Evolutionary conservation across 2,113 vertebrate genomes (phyloP).

Genomic region (Salvator merianae): DNA sequence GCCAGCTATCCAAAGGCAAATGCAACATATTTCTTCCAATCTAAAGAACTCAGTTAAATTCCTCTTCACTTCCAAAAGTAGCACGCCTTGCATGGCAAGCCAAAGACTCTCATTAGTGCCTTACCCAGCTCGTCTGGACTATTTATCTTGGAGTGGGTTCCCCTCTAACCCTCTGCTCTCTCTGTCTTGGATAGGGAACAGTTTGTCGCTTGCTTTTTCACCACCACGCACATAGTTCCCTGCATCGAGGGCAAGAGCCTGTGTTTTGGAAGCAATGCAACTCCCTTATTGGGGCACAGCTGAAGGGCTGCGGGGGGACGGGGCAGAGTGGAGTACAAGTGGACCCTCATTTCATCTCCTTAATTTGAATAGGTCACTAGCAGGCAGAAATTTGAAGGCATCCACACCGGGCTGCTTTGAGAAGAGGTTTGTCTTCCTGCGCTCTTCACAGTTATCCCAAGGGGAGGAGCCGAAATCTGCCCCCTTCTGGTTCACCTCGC

Average conservation of each 20-base stretch:
- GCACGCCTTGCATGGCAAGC: too few species aligned
- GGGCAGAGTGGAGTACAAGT: slow-evolving; percentile 19
- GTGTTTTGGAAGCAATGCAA: background rate
- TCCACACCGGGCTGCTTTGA: slow-evolving; percentile 47
- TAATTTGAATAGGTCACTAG: slow-evolving; percentile 31
- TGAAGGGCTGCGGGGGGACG: background rate
- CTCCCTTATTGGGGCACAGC: background rate
- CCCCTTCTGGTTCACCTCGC: too few species aligned
- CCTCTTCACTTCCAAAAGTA: too few species aligned
- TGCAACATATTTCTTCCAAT: slow-evolving; percentile 1
- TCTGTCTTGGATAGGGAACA: slow-evolving; percentile 33
- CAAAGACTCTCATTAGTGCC: too few species aligned
- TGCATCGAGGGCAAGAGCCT: slow-evolving; percentile 62
- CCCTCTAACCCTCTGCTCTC: slow-evolving; percentile 17
- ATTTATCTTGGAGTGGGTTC: slow-evolving; percentile 19
- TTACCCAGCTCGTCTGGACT: slow-evolving; percentile 16
- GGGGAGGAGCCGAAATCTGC: slow-evolving; percentile 80
- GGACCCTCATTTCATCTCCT: slow-evolving; percentile 41
- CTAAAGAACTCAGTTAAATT: too few species aligned
- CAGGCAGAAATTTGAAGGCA: slow-evolving; percentile 7
- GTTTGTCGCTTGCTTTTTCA: slow-evolving; percentile 42
- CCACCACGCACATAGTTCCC: slow-evolving; percentile 48
- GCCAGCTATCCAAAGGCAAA: slow-evolving; percentile 18
- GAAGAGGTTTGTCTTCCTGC: slow-evolving; percentile 54
- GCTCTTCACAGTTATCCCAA: slow-evolving; percentile 69